A percentile compares a stretch with the other conserved stretches of the same genome.
Evolutionary conservation across 1,140 invertebrate genomes (phyloP).

Genomic region (Ips nitidus): DNA sequence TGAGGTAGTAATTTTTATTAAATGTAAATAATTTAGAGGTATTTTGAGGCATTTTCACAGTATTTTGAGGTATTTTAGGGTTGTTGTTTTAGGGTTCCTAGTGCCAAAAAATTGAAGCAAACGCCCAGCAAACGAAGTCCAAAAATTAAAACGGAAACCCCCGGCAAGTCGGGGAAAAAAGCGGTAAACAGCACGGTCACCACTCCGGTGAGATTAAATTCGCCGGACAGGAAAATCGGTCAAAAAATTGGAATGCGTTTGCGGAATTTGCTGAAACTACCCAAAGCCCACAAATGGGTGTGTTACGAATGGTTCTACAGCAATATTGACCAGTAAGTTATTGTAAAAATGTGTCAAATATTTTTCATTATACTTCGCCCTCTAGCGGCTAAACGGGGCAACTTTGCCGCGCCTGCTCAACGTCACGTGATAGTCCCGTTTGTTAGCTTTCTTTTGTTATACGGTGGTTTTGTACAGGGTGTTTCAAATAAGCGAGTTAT

Average conservation of each 20-base stretch:
- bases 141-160: conserved; percentile 43
- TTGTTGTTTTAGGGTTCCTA: conserved; percentile 63
- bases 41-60: too few species aligned
- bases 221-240: conserved; percentile 75
- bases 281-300: conserved; percentile 99
- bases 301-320: conserved; percentile 99
- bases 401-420: too few species aligned
- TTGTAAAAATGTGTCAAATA: background rate
- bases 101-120: conserved; percentile 61
- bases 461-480: too few species aligned
- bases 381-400: too few species aligned
- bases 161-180: conserved; percentile 50
- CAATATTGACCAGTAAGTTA: conserved; percentile 81
- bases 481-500: too few species aligned
- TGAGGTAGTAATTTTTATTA: too few species aligned
- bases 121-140: conserved; percentile 56
- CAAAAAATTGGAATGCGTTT: conserved; percentile 88
- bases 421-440: too few species aligned
- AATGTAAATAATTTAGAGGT: too few species aligned
- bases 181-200: conserved; percentile 43
- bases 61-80: conserved; percentile 42
- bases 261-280: conserved; percentile 94
- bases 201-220: conserved; percentile 53
- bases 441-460: too few species aligned
- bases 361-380: too few species aligned